Base-by-base conservation (phyloP, 1,140 invertebrate species). In the Drosophila sproati region DNA sequence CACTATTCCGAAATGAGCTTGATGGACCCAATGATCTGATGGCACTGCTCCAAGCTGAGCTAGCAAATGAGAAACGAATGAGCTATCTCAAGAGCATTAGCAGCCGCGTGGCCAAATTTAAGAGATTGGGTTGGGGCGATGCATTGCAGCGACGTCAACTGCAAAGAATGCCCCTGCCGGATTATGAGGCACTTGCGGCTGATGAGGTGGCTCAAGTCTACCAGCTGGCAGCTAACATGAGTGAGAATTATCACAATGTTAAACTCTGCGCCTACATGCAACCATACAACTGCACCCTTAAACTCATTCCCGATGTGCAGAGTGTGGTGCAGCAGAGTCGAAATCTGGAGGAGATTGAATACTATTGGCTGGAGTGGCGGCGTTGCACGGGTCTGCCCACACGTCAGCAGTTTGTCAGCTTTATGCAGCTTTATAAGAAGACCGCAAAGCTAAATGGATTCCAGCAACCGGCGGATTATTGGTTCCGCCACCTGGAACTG, bases 301-400 rank as follows among this genome's bases (percentile, higher is more conserved):
- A 55, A 0, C 62, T 92, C 5, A 87, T 91, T 54, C 91, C 91
- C 1, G 81, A 91, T 6, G 82, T 92, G 3, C 87, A 91, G 50
- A 31, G 68, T 0, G 66, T 86, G 54, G 56, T 92, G 20, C 79
- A 91, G 43, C 63, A 68, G 0, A 82, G 77, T 28, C 50, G 61
- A 0, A 60, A 92, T 77, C 55, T 82, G 3, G 61, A 74, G 7
- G 91, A 92, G 70, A 89, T 92, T 20, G 87, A 92, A 37, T 87
- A 83, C 51, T 92, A 92, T 61, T 92, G 91, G 91, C 60, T 82
- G 7, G 89, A 92, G 60, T 92, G 91, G 91, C 74, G 87, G 2
- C 64, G 60, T 0, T 57, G 67, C 20, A 79, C 86, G 0, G 91
- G 89, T 7, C 5, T 80, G 43, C 60, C 76, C 31, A 73, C 56